Evolutionary conservation across 2,888 invertebrate genomes (phyloP).

Genomic region (Agonopterix arenella): DNA sequence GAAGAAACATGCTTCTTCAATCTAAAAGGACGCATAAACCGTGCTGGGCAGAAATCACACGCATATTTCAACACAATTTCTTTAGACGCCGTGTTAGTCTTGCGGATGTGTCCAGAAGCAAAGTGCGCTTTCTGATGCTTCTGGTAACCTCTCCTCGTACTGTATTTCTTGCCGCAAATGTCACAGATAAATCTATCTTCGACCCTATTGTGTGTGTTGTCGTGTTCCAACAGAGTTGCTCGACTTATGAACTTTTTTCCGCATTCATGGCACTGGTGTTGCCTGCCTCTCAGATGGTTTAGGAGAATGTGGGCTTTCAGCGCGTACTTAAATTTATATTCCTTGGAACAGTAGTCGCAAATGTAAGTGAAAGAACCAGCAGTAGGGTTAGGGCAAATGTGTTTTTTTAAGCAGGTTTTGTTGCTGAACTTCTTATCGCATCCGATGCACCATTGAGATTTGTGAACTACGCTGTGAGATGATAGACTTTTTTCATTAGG

Average conservation of each 20-base stretch:
- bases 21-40: slow-evolving; percentile 42
- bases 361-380: slow-evolving; percentile 15
- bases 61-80: slow-evolving; percentile 36
- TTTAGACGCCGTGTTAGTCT: slow-evolving; percentile 28
- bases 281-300: slow-evolving; percentile 20
- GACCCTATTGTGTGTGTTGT: slow-evolving; percentile 31
- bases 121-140: slow-evolving; percentile 29
- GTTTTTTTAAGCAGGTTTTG: slow-evolving; percentile 28
- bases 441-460: slow-evolving; percentile 19
- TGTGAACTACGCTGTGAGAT: slow-evolving; percentile 29
- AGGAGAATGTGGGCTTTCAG: slow-evolving; percentile 29
- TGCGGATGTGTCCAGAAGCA: slow-evolving; percentile 50
- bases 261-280: slow-evolving; percentile 36
- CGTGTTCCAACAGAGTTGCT: slow-evolving; percentile 34
- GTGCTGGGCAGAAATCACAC: slow-evolving; percentile 48
- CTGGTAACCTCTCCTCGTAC: slow-evolving; percentile 33
- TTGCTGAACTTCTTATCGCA: slow-evolving; percentile 32
- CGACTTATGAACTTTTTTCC: slow-evolving; percentile 33
- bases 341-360: slow-evolving; percentile 39
- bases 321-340: slow-evolving; percentile 22
- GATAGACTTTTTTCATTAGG: slow-evolving; percentile 16
- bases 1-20: slow-evolving; percentile 41
- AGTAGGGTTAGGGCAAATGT: slow-evolving; percentile 21
- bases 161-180: slow-evolving; percentile 30
- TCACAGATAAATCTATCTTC: slow-evolving; percentile 33